Conservation (phyloP, 2,888 invertebrate genomes). For the Lepidocyrtinus sp. region DNA sequence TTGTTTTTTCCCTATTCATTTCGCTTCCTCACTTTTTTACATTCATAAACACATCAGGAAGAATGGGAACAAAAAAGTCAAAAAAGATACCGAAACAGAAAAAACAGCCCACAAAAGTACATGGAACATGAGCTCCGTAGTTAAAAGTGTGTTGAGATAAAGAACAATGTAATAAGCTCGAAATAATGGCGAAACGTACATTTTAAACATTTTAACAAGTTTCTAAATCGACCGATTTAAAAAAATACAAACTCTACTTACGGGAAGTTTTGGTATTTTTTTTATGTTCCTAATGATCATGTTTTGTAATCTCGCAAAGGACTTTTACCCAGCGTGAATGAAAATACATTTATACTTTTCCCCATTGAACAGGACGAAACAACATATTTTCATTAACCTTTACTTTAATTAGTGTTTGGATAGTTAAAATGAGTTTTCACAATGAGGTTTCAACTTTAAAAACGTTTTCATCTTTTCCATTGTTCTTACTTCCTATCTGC, state of each 20-base stretch:
- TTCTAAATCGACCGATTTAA: neutral
- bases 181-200: neutral
- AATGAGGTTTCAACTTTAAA: too few relatives aligned
- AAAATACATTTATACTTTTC: conserved; percentile 14
- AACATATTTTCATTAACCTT: conserved; percentile 52
- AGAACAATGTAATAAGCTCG: conserved; percentile 12
- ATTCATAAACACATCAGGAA: conserved; percentile 54
- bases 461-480: too few relatives aligned
- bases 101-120: conserved; percentile 25
- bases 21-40: conserved; percentile 42
- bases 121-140: too few relatives aligned
- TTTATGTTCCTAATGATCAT: neutral
- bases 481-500: too few relatives aligned
- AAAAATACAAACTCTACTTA: too few relatives aligned
- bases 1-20: conserved; percentile 32
- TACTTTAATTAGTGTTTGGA: conserved; percentile 57
- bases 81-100: conserved; percentile 36
- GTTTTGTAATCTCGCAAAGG: neutral
- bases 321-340: neutral
- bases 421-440: conserved; percentile 29
- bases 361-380: conserved; percentile 17
- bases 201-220: neutral
- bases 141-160: conserved; percentile 16
- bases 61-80: conserved; percentile 53
- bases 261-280: neutral